Evolutionary conservation across 1,140 invertebrate genomes (phyloP).

Genomic region (Drosophila arawakana): DNA sequence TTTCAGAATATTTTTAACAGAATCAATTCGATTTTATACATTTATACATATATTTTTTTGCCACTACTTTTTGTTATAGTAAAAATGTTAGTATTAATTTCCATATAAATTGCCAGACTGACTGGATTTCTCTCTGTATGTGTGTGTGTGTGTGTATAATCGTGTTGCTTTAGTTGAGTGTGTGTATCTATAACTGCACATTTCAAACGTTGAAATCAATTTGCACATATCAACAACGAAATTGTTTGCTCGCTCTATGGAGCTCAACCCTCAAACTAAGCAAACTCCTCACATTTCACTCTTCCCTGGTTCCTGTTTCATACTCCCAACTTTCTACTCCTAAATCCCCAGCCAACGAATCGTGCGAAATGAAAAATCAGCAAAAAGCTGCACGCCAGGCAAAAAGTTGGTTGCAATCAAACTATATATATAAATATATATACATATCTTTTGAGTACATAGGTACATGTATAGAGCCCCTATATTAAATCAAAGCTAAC

Average conservation of each 20-base stretch:
- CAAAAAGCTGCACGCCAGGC: conserved; percentile 66
- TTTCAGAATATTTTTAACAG: conserved; percentile 57
- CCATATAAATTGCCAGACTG: conserved; percentile 74
- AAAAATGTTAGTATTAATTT: conserved; percentile 81
- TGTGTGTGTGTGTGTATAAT: conserved; percentile 45
- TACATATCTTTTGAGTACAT: background rate
- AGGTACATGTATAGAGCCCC: background rate
- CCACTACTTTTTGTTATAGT: conserved; percentile 27
- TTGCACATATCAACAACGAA: conserved; percentile 81
- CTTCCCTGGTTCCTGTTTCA: too few relatives aligned
- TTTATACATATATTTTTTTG: conserved; percentile 28
- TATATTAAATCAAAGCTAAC: conserved; percentile 17
- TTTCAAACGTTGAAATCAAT: conserved; percentile 80
- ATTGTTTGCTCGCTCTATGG: conserved; percentile 78
- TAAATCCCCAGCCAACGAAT: conserved; percentile 35
- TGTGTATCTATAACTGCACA: conserved; percentile 72
- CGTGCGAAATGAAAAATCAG: conserved; percentile 78
- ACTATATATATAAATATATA: background rate
- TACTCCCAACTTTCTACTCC: background rate
- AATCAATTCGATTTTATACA: conserved; percentile 68
- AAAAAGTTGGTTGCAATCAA: conserved; percentile 64
- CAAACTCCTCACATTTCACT: too few relatives aligned
- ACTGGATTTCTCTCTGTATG: conserved; percentile 4
- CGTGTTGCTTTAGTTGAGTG: conserved; percentile 37
- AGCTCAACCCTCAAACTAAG: conserved; percentile 7